phyloP scores from a whole-genome alignment of 1,140 invertebrate genomes.

The Alviniconcha marisindica region DNA sequence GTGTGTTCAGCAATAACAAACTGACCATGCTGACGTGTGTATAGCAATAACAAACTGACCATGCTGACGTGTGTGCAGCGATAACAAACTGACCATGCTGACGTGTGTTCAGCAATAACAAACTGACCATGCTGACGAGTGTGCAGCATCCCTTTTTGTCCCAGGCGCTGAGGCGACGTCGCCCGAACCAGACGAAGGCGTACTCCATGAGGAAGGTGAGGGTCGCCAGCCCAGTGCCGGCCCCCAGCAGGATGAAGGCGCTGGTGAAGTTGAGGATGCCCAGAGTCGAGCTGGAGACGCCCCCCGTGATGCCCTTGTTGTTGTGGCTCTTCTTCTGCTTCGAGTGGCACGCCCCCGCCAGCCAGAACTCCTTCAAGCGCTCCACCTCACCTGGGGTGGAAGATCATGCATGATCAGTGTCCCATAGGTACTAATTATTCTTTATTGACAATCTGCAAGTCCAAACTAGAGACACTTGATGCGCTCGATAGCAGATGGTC shows the following conservation, averaged over 20 bases:
- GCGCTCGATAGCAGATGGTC: too few relatives aligned
- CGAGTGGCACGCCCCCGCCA: slow-evolving; percentile 94
- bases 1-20: too few relatives aligned
- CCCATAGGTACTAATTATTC: too few relatives aligned
- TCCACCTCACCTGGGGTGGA: slow-evolving; percentile 90
- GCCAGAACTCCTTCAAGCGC: slow-evolving; percentile 95
- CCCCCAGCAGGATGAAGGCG: slow-evolving; percentile 95
- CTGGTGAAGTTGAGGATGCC: slow-evolving; percentile 96
- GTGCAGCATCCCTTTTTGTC: slow-evolving; percentile 92
- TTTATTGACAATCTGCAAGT: too few relatives aligned
- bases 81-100: too few relatives aligned
- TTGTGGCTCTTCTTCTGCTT: slow-evolving; percentile 76
- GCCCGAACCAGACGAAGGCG: slow-evolving; percentile 92
- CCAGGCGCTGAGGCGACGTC: slow-evolving; percentile 91
- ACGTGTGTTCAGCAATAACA: too few relatives aligned
- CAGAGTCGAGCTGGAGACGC: slow-evolving; percentile 84
- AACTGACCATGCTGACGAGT: slow-evolving; percentile 88
- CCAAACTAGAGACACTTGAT: too few relatives aligned
- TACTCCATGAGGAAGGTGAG: slow-evolving; percentile 92
- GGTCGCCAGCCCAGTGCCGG: slow-evolving; percentile 92
- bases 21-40: too few relatives aligned
- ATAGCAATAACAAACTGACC: too few relatives aligned
- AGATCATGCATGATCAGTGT: too few relatives aligned
- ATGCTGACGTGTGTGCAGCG: too few relatives aligned
- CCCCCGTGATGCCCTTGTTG: slow-evolving; percentile 31